These are phyloP conservation scores for Craniophora ligustri DNA, from an alignment of 2,888 invertebrate genomes.

Conservation along the genomic window DNA sequence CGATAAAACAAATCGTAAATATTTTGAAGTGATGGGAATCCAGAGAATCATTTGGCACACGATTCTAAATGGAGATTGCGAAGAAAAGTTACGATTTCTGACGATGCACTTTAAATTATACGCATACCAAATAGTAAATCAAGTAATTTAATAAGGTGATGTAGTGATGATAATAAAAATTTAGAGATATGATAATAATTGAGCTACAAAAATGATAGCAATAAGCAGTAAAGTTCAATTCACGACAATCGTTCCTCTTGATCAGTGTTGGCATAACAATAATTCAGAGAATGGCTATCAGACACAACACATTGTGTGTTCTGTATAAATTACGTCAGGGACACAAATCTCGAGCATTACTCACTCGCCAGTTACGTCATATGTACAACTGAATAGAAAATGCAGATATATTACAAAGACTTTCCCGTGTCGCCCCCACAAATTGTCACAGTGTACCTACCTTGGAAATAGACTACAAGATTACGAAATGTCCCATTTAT, in stretches of 20 bases:
- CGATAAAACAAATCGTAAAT: conserved; percentile 23
- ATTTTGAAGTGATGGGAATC: conserved; percentile 19
- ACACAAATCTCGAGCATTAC: conserved; percentile 53
- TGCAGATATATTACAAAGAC: conserved; percentile 36
- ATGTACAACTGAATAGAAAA: conserved; percentile 47
- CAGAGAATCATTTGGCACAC: conserved; percentile 32
- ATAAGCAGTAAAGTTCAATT: conserved; percentile 52
- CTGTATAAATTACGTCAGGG: conserved; percentile 53
- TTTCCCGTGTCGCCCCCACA: conserved; percentile 11
- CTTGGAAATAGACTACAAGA: neutral
- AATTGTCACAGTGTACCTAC: conserved; percentile 8
- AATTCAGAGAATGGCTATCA: conserved; percentile 57
- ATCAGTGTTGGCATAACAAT: conserved; percentile 58
- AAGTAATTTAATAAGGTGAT: no score
- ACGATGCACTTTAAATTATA: conserved; percentile 25
- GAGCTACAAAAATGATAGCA: conserved; percentile 44
- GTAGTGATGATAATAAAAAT: no score
- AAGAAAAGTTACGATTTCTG: conserved; percentile 24
- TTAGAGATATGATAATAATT: conserved; percentile 17
- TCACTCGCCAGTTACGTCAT: conserved; percentile 46
- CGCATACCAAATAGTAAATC: no score
- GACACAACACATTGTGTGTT: conserved; percentile 38
- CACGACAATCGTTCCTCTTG: conserved; percentile 51
- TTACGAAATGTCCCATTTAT: conserved; percentile 3
- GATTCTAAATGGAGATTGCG: conserved; percentile 14